A percentile compares a stretch with the other conserved stretches of the same genome.
phyloP scores from a whole-genome alignment of 2,888 invertebrate species.

The Kuschelorhynchus macadamiae region DNA sequence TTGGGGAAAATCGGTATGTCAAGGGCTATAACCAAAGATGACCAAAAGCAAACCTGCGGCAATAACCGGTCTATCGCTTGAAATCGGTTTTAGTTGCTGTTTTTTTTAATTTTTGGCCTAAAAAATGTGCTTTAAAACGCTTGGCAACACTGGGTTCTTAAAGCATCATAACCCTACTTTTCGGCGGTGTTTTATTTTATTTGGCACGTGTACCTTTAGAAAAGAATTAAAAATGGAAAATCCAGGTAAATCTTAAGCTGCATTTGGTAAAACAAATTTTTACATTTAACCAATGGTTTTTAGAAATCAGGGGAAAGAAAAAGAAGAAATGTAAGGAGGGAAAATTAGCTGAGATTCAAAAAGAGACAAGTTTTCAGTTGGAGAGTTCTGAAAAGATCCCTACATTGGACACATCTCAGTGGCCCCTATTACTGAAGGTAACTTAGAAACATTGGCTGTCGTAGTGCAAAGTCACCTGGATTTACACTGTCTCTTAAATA shows the following conservation, averaged over 20 bases:
- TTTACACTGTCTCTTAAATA: too few species aligned
- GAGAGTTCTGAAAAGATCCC: conserved; percentile 80
- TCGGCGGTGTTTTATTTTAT: conserved; percentile 11
- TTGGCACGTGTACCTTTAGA: conserved; percentile 7
- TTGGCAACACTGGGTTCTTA: too few species aligned
- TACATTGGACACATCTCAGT: conserved; percentile 89
- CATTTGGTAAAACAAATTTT: background rate
- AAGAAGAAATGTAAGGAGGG: conserved; percentile 81
- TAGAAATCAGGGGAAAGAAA: conserved; percentile 39
- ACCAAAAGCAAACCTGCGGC: too few species aligned
- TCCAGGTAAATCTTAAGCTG: conserved; percentile 27
- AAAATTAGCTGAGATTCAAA: conserved; percentile 79
- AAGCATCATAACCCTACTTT: conserved; percentile 34
- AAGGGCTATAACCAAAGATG: too few species aligned
- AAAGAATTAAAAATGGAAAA: conserved; percentile 43
- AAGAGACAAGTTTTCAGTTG: conserved; percentile 79
- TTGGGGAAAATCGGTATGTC: too few species aligned
- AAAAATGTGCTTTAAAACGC: too few species aligned
- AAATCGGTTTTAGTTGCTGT: too few species aligned
- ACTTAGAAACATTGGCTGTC: conserved; percentile 10
- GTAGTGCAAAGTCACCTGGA: too few species aligned
- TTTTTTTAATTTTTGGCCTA: too few species aligned
- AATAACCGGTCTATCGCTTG: too few species aligned
- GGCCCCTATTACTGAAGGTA: conserved; percentile 95
- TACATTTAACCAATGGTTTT: background rate